These are phyloP conservation scores for Chlamydotis undulata DNA, from an alignment of 2,113 vertebrate genomes.

Conservation along the genomic window DNA sequence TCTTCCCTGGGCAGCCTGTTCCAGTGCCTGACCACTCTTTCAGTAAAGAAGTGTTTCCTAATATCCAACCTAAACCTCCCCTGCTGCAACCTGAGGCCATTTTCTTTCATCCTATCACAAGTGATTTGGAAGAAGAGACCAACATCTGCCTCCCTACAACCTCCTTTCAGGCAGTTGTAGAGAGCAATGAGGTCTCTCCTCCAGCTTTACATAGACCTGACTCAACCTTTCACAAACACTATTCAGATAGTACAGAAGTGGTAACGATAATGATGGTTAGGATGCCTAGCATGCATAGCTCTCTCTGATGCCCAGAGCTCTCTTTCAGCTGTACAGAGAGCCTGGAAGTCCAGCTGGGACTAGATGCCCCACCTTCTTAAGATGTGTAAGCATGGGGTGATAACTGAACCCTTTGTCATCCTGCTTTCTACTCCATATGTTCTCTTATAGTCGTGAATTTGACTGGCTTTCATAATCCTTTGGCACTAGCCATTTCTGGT, in stretches of 20 bases:
- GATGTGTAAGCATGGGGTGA: background rate
- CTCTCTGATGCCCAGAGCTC: background rate
- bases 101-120: too few relatives aligned
- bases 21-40: too few relatives aligned
- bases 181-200: background rate
- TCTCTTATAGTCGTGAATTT: background rate
- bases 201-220: background rate
- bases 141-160: too few relatives aligned
- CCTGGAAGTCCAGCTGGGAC: background rate
- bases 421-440: background rate
- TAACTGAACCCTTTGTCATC: background rate
- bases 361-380: background rate
- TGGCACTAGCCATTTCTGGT: background rate
- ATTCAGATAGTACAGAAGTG: background rate
- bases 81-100: too few relatives aligned
- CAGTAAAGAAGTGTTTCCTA: too few relatives aligned
- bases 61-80: too few relatives aligned
- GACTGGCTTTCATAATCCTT: background rate
- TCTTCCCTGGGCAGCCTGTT: too few relatives aligned
- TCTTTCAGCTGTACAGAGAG: background rate
- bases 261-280: rapidly evolving
- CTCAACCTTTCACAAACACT: background rate
- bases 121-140: too few relatives aligned
- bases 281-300: background rate
- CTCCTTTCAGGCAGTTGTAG: too few relatives aligned